Evolutionary conservation across 2,888 invertebrate genomes (phyloP).

Genomic region (Ellobium chinense): DNA sequence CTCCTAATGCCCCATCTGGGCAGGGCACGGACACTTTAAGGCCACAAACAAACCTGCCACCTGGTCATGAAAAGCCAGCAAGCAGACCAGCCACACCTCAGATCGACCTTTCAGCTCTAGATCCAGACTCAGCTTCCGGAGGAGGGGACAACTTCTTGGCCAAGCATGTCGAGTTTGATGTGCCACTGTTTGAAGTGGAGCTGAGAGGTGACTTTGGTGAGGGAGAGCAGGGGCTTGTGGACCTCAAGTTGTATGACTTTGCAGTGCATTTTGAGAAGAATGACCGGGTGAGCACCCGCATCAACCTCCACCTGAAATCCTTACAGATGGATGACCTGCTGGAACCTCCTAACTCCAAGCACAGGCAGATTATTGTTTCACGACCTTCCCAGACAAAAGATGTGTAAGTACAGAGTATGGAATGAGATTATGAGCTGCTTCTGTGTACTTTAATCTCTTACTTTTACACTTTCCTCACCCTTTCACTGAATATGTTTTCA

Average conservation of each 20-base stretch:
- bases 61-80: not conserved
- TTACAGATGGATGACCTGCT: conserved; percentile 94
- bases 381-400: conserved; percentile 50
- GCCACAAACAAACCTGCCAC: not conserved
- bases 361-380: conserved; percentile 87
- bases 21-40: not conserved
- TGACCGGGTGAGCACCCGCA: conserved; percentile 85
- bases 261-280: conserved; percentile 86
- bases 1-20: not conserved
- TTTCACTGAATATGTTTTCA: too few species aligned
- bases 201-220: conserved; percentile 76
- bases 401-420: conserved; percentile 16
- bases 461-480: not conserved
- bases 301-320: conserved; percentile 88
- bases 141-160: conserved; percentile 53
- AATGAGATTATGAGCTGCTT: not conserved
- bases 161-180: conserved; percentile 70
- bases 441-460: not conserved
- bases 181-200: conserved; percentile 74
- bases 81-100: not conserved
- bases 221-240: conserved; percentile 83
- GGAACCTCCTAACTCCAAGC: conserved; percentile 87
- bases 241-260: conserved; percentile 91
- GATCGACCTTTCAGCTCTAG: not conserved
- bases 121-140: not conserved